phyloP scores from a whole-genome alignment of 30 jellyfish, hydroid and myxozoan genomes.

The Nemopilema nomurai region DNA sequence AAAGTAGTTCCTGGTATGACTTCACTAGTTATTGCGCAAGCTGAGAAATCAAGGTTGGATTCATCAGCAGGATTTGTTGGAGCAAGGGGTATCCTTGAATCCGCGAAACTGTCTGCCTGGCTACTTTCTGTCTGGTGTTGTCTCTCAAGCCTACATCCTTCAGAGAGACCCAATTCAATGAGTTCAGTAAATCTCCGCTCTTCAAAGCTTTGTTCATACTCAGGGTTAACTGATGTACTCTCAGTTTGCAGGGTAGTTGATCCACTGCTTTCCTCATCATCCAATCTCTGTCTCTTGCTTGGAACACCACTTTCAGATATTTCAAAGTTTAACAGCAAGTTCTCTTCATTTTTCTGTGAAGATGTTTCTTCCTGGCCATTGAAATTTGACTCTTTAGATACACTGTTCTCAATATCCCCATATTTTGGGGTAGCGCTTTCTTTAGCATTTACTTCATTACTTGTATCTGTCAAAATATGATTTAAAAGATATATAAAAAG shows the following conservation, averaged over 20 bases:
- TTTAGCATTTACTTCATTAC: background rate
- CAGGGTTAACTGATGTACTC: background rate
- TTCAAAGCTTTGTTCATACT: slow-evolving; percentile 24
- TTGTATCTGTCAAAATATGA: background rate
- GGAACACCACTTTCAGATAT: background rate
- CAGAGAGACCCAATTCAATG: slow-evolving; percentile 11
- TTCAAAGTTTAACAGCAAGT: background rate
- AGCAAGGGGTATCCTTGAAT: background rate
- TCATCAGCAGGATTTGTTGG: background rate
- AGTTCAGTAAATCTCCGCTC: slow-evolving; percentile 31
- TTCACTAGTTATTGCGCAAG: background rate
- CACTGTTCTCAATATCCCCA: background rate
- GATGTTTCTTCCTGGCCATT: background rate
- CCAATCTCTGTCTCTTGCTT: slow-evolving; percentile 1
- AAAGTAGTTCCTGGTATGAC: background rate
- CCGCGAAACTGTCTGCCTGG: background rate
- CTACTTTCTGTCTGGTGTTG: background rate
- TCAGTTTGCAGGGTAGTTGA: background rate
- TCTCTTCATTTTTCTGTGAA: background rate
- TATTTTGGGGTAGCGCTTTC: background rate
- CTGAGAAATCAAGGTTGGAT: background rate
- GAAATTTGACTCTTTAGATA: background rate
- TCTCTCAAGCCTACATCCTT: slow-evolving; percentile 18
- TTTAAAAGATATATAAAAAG: too few species aligned
- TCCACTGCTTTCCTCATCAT: background rate